A percentile compares a stretch with the other conserved stretches of the same genome.
Conservation (phyloP, 2,113 vertebrate species). For the Siphamia tubifer region DNA sequence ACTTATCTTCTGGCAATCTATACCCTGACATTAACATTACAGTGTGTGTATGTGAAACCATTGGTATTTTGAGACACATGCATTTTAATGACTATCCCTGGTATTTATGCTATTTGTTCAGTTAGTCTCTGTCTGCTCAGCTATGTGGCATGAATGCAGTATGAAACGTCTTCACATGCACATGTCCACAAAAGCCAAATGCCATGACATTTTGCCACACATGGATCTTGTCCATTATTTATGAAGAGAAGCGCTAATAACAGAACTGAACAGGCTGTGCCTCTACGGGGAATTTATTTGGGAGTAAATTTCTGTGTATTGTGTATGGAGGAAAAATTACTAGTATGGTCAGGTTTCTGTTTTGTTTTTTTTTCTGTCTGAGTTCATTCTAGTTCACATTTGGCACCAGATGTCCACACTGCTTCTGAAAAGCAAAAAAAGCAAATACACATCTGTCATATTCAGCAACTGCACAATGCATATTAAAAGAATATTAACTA, state of each 20-base stretch:
- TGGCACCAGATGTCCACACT: not conserved
- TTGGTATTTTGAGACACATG: not conserved
- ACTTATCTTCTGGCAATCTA: conserved; percentile 19
- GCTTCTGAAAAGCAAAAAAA: no score
- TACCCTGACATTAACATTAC: not conserved
- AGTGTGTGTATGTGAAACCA: not conserved
- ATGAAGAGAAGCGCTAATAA: conserved; percentile 50
- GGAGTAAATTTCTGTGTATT: conserved; percentile 25
- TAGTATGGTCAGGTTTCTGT: not conserved
- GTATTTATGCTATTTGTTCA: not conserved
- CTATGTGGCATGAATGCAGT: not conserved
- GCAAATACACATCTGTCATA: no score
- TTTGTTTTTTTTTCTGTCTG: not conserved
- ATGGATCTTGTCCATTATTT: conserved; percentile 71
- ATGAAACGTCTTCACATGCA: not conserved
- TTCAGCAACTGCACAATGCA: not conserved
- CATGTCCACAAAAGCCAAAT: conserved; percentile 52
- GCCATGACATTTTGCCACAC: conserved; percentile 77
- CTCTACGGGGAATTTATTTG: conserved; percentile 8
- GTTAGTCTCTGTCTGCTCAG: not conserved
- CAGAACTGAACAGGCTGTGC: conserved; percentile 27
- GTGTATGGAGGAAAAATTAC: not conserved
- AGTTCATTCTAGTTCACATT: not conserved
- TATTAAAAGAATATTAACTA: no score
- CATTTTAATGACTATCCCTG: not conserved